A percentile compares a stretch with the other conserved stretches of the same genome.
These are phyloP conservation scores for Stictocephala bisonia DNA, from an alignment of 2,888 invertebrate genomes.

Conservation along the genomic window DNA sequence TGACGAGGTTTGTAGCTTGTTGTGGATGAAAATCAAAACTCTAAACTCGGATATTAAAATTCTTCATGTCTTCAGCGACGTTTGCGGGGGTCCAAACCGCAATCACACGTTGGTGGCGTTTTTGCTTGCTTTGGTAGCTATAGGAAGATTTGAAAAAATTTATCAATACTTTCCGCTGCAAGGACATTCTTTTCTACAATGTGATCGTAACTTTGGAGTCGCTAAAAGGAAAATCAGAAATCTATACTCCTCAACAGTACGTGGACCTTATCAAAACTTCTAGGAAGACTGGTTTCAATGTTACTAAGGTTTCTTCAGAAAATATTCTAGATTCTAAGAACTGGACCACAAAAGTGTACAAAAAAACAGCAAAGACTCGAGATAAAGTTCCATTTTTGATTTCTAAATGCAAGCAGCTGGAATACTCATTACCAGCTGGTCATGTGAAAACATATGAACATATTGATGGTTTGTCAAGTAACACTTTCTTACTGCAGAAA, in stretches of 20 bases:
- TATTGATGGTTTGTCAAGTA: not conserved
- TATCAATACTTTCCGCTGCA: not conserved
- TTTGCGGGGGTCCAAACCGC: not conserved
- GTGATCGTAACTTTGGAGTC: too few species aligned
- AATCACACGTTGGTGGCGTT: slow-evolving; percentile 9
- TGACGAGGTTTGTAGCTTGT: too few species aligned
- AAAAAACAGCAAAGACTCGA: not conserved
- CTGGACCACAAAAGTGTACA: not conserved
- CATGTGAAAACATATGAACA: not conserved
- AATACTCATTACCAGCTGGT: not conserved
- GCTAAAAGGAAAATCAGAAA: not conserved
- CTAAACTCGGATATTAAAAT: too few species aligned
- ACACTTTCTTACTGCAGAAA: not conserved
- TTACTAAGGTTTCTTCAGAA: not conserved
- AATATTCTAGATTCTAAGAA: not conserved
- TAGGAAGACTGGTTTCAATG: not conserved
- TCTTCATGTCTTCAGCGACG: slow-evolving; percentile 24
- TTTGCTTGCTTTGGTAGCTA: slow-evolving; percentile 7
- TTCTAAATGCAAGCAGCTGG: too few species aligned
- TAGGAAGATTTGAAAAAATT: not conserved
- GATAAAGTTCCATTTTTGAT: too few species aligned
- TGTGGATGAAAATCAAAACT: too few species aligned
- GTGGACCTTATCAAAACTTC: not conserved
- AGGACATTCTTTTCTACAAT: not conserved
- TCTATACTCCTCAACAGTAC: not conserved